Conservation (phyloP, 2,888 invertebrate genomes). For the Nomada hirtipes region DNA sequence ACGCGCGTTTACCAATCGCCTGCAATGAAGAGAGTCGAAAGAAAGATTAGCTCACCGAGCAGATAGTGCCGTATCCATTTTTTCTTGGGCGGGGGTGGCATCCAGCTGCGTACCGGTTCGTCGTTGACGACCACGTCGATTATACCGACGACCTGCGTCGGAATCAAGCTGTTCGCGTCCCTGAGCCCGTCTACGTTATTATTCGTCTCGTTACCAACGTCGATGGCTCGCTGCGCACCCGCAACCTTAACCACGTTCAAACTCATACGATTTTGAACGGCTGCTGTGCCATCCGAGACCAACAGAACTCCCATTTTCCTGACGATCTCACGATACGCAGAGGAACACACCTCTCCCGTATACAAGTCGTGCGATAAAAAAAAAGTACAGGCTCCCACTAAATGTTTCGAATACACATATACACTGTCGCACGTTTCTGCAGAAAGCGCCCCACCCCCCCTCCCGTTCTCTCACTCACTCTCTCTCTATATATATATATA, state of each 20-base stretch:
- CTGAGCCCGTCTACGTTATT: slow-evolving; percentile 69
- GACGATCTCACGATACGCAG: slow-evolving; percentile 2
- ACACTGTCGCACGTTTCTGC: not conserved
- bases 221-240: slow-evolving; percentile 54
- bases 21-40: not conserved
- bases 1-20: not conserved
- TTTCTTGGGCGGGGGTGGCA: slow-evolving; percentile 89
- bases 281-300: slow-evolving; percentile 77
- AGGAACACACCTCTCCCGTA: not conserved
- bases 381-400: slow-evolving; percentile 17
- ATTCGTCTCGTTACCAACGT: slow-evolving; percentile 62
- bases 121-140: slow-evolving; percentile 71
- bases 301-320: slow-evolving; percentile 81
- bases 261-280: slow-evolving; percentile 73
- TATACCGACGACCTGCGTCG: slow-evolving; percentile 70
- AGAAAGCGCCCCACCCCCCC: no score
- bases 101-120: slow-evolving; percentile 74
- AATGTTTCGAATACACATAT: not conserved
- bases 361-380: slow-evolving; percentile 1
- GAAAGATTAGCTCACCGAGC: slow-evolving; percentile 84
- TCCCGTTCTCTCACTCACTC: no score
- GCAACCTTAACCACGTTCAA: slow-evolving; percentile 65
- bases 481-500: no score
- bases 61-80: slow-evolving; percentile 90
- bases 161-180: slow-evolving; percentile 69